Evolutionary conservation across 2,888 invertebrate species (phyloP).

Genomic region (Sinodicranocentrus sp.): DNA sequence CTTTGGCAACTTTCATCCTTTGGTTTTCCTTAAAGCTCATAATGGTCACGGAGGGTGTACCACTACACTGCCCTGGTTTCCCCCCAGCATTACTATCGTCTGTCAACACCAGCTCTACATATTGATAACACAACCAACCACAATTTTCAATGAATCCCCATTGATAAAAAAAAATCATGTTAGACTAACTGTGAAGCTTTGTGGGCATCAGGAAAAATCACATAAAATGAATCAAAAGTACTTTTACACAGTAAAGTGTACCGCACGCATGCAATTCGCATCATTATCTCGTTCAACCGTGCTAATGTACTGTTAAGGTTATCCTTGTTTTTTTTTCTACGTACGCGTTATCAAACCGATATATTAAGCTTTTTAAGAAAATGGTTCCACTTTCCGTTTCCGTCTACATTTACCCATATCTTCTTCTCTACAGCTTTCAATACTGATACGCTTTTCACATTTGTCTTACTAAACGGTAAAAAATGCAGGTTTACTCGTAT

Average conservation of each 20-base stretch:
- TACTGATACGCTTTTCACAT: too few relatives aligned
- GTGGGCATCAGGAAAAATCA: too few relatives aligned
- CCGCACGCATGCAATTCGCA: too few relatives aligned
- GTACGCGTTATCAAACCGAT: background rate
- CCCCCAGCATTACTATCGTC: slow-evolving; percentile 50
- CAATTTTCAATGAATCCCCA: background rate
- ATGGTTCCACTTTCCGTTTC: slow-evolving; percentile 35
- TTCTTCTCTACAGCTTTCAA: too few relatives aligned
- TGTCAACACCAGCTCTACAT: slow-evolving; percentile 50
- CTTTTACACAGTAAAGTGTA: too few relatives aligned
- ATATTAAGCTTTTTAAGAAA: background rate
- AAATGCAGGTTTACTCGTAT: too few relatives aligned
- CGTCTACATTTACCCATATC: background rate
- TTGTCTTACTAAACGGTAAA: too few relatives aligned
- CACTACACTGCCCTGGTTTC: background rate
- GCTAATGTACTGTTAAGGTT: slow-evolving; percentile 12
- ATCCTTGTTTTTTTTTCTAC: background rate
- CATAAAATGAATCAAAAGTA: too few relatives aligned
- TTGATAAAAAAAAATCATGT: too few relatives aligned
- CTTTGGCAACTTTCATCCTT: slow-evolving; percentile 77
- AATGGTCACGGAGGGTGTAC: slow-evolving; percentile 3
- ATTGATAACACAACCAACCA: background rate
- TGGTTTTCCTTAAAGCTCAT: slow-evolving; percentile 76
- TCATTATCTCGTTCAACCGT: slow-evolving; percentile 1
- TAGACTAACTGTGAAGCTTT: too few relatives aligned